Base-by-base conservation (phyloP, 2,113 vertebrate genomes). In the Alectura lathami region DNA sequence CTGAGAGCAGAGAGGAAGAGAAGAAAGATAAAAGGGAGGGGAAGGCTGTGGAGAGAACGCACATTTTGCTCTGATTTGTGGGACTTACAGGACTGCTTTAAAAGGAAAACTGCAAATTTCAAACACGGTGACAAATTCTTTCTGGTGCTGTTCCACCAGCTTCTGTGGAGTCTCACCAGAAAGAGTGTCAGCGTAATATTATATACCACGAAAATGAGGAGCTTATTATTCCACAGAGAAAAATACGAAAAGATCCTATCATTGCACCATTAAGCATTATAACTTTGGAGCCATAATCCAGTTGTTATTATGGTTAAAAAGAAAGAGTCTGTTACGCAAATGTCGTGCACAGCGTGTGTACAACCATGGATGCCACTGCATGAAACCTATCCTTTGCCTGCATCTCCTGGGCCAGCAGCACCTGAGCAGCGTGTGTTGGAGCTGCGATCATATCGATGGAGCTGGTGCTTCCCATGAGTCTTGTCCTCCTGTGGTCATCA, bases 401-500 rank as follows among this genome's bases (percentile, higher is more conserved):
- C 36, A 62, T 17, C 60, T 40, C 17, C 26, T 40, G 26, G 36
- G 30, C 23, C 11, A 17, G 30, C 59, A 62, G 42, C n/a, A 22
- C 36, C 48, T 66, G 3, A 2, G 2, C 36, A 38, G 73, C 22
- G 11, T 36, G 6, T 0, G 2, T 26, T 74, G 38, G 24, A 73
- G 59, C 59, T 89, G 27, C 29, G n/a, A 32, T 50, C 29, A 17
- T 4, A 0, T 0, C 8, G 24, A 27, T 40, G 70, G 27, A 64
- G 20, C 24, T 72, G 66, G 5, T 2, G 1, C 38, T 78, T 42
- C 36, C 42, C 42, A 48, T 2, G 0, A 14, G 34, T 32, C 54
- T 50, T 24, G 22, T 16, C 22, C 45, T 83, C 20, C 69, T 1
- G 1, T 0, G 1, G 40, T 12, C 34, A 32, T 53, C n/a, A 32